These are phyloP conservation scores for Lichenostomus cassidix DNA, from an alignment of 2,113 vertebrate genomes.

Conservation along the genomic window DNA sequence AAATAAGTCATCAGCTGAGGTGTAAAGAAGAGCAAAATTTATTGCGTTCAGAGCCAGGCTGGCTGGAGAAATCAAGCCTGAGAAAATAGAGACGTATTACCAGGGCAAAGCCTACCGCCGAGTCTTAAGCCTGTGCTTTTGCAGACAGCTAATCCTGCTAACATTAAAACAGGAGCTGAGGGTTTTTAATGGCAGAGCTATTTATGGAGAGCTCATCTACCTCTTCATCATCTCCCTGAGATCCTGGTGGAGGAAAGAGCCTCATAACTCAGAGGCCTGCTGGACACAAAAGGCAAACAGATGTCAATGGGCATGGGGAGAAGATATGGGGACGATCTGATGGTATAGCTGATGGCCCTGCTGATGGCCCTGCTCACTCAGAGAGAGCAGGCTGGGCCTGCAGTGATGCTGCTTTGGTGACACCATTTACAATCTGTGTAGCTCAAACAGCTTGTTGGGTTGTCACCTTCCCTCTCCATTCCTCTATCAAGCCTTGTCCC, in stretches of 20 bases:
- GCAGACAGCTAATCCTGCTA: slow-evolving; percentile 33
- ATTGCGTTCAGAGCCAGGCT: slow-evolving; percentile 19
- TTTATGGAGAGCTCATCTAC: slow-evolving; percentile 43
- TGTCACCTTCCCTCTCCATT: background rate
- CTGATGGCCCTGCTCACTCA: accelerated
- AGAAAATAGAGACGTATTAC: slow-evolving; percentile 63
- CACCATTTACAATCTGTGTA: background rate
- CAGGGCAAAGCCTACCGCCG: background rate
- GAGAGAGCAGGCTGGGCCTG: background rate
- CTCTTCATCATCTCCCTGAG: slow-evolving; percentile 12
- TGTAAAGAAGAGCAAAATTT: slow-evolving; percentile 50
- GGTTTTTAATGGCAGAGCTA: slow-evolving; percentile 43
- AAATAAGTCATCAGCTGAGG: slow-evolving; percentile 51
- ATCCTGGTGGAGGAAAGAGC: background rate
- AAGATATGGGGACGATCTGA: background rate
- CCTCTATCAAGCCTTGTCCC: background rate
- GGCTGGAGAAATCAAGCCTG: slow-evolving; percentile 50
- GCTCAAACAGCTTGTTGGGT: background rate
- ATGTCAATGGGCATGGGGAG: background rate
- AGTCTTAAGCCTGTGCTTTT: slow-evolving; percentile 18
- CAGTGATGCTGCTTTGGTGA: accelerated
- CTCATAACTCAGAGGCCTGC: slow-evolving; percentile 2
- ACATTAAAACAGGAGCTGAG: slow-evolving; percentile 19
- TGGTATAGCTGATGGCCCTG: background rate
- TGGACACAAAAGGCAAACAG: slow-evolving; percentile 35